These are phyloP conservation scores for Parapsyche elsis DNA, from an alignment of 1,140 invertebrate species.

Conservation along the genomic window DNA sequence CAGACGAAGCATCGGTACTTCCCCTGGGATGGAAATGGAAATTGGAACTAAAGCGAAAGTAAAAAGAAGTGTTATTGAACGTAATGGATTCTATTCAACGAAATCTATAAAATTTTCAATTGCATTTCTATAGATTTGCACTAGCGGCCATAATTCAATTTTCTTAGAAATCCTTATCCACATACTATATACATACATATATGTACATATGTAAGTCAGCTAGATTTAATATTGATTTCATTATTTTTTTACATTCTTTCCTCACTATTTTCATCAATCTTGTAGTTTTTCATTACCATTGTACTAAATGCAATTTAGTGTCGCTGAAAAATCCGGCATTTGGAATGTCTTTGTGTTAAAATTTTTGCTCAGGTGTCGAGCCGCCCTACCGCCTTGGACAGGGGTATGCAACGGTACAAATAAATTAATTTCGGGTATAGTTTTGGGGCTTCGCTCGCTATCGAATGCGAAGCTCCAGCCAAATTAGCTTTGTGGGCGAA, in stretches of 20 bases:
- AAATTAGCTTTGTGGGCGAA: constrained; percentile 25
- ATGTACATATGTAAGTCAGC: too few relatives aligned
- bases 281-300: too few relatives aligned
- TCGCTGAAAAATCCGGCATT: not conserved
- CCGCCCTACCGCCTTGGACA: not conserved
- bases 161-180: too few relatives aligned
- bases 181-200: too few relatives aligned
- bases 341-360: not conserved
- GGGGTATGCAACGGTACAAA: not conserved
- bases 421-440: too few relatives aligned
- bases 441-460: too few relatives aligned
- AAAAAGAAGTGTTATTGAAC: constrained; percentile 9
- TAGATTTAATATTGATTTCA: too few relatives aligned
- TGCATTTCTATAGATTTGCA: not conserved
- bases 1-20: not conserved
- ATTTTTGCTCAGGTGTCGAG: not conserved
- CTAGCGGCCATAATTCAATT: too few relatives aligned
- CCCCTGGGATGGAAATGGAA: not conserved
- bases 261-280: too few relatives aligned
- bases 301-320: too few relatives aligned
- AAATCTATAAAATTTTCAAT: not conserved
- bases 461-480: not conserved
- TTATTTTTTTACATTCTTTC: too few relatives aligned
- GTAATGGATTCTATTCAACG: constrained; percentile 5
- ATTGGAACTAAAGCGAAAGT: not conserved